These are phyloP conservation scores for Discoglossus pictus DNA, from an alignment of 2,797 vertebrate species.

Conservation along the genomic window DNA sequence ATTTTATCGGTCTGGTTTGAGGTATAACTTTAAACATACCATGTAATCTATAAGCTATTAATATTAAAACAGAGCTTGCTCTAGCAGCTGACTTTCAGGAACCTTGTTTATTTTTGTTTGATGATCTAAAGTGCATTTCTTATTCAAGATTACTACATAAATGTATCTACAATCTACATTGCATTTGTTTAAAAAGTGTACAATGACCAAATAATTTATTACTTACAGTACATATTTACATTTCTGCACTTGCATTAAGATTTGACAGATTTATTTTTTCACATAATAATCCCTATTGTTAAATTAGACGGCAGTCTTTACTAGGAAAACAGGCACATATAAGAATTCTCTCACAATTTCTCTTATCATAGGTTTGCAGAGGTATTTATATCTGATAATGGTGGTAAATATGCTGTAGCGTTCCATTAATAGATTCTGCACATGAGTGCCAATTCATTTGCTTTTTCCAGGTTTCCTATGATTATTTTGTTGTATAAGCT, in stretches of 20 bases:
- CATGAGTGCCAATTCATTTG: not conserved
- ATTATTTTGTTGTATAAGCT: conserved; percentile 20
- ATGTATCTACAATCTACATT: not conserved
- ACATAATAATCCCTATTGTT: conserved; percentile 26
- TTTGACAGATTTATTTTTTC: conserved; percentile 26
- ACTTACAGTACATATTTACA: not conserved
- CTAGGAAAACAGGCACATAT: not conserved
- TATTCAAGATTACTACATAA: not conserved
- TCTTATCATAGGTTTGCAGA: conserved; percentile 26
- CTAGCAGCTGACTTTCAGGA: too few species aligned
- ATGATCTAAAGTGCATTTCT: not conserved
- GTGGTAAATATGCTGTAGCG: not conserved
- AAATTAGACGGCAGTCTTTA: not conserved
- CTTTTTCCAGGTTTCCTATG: conserved; percentile 15
- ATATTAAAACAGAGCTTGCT: too few species aligned
- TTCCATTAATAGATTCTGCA: not conserved
- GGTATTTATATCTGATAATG: conserved; percentile 16
- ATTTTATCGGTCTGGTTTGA: too few species aligned
- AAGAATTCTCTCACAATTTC: conserved; percentile 12
- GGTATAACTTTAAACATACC: too few species aligned
- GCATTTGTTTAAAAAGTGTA: not conserved
- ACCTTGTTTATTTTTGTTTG: too few species aligned
- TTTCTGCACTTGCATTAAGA: not conserved
- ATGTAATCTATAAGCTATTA: too few species aligned
- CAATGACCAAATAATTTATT: not conserved